phyloP scores from a whole-genome alignment of 1,140 invertebrate species.

The Drosophila aff. region DNA sequence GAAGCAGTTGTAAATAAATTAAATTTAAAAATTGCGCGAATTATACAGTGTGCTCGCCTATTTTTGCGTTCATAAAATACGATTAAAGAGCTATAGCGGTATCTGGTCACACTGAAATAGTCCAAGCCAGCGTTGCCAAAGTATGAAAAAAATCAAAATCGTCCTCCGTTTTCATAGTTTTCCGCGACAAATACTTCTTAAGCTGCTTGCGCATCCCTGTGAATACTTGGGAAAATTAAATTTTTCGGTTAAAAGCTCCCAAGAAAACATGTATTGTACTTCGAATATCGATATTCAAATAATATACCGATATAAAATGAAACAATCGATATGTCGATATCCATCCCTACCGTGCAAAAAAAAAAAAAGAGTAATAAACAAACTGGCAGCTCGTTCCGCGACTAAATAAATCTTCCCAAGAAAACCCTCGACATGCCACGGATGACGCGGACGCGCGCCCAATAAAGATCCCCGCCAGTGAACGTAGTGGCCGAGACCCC shows the following conservation, averaged over 20 bases:
- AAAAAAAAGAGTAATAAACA: conserved; percentile 35
- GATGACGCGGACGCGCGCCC: conserved; percentile 20
- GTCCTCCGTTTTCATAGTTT: too few relatives aligned
- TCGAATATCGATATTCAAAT: background rate
- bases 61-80: too few relatives aligned
- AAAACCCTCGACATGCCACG: conserved; percentile 26
- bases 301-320: background rate
- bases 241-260: too few relatives aligned
- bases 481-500: conserved; percentile 6
- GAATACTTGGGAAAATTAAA: too few relatives aligned
- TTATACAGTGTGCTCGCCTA: background rate
- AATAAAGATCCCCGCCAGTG: conserved; percentile 14
- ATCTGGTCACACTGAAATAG: too few relatives aligned
- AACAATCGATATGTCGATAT: background rate
- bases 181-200: too few relatives aligned
- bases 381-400: conserved; percentile 24
- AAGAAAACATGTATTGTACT: too few relatives aligned
- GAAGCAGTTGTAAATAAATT: background rate
- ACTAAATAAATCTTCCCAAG: conserved; percentile 24
- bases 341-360: conserved; percentile 7
- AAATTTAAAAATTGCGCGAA: background rate
- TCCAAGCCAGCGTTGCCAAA: too few relatives aligned
- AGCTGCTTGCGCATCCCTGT: too few relatives aligned
- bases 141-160: too few relatives aligned
- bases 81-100: too few relatives aligned